Evolutionary conservation across 2,888 invertebrate genomes (phyloP).

Genomic region (Punctoribates punctum): DNA sequence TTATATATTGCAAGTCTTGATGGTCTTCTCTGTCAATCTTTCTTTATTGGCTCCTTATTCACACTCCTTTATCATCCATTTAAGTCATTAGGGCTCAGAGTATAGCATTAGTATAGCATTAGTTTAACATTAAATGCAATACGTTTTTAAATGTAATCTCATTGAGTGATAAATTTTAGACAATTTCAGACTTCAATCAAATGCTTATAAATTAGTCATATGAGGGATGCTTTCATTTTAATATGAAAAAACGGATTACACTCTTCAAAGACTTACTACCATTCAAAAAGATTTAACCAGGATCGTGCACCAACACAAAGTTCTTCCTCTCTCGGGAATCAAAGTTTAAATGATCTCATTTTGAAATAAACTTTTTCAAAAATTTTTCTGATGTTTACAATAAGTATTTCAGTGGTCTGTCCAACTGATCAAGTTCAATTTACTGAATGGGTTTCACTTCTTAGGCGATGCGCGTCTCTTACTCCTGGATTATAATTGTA

Average conservation of each 20-base stretch:
- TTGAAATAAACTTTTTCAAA: no score
- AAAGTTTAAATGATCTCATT: no score
- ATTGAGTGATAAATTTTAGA: slow-evolving; percentile 12
- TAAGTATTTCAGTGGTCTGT: no score
- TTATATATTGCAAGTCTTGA: slow-evolving; percentile 19
- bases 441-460: no score
- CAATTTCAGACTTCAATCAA: background rate
- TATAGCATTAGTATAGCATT: background rate
- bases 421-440: no score
- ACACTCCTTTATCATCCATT: slow-evolving; percentile 28
- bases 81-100: slow-evolving; percentile 10
- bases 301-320: background rate
- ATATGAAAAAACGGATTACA: slow-evolving; percentile 32
- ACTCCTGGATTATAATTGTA: background rate
- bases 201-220: slow-evolving; percentile 37
- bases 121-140: slow-evolving; percentile 24
- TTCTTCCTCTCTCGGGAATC: no score
- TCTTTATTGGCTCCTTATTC: slow-evolving; percentile 26
- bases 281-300: background rate
- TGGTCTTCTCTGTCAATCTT: slow-evolving; percentile 24
- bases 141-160: slow-evolving; percentile 15
- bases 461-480: no score
- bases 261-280: background rate
- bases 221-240: slow-evolving; percentile 6
- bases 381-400: no score